Conservation (phyloP, 2,113 vertebrate genomes). For the Amphiprion ocellaris region DNA sequence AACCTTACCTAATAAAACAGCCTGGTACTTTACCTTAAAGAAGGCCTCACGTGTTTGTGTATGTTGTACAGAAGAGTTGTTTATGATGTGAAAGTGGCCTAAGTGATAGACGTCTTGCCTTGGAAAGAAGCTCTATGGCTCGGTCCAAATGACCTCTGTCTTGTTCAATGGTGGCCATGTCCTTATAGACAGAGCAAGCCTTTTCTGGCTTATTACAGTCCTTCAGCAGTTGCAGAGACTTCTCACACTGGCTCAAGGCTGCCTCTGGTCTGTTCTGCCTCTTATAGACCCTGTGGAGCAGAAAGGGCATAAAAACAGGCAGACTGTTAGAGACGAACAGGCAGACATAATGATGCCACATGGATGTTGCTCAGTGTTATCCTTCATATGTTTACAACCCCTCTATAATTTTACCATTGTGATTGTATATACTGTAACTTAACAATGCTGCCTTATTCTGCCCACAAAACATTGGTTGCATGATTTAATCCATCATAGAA, state of each 20-base stretch:
- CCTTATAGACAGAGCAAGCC: constrained; percentile 75
- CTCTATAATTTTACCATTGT: not conserved
- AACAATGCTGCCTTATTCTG: not conserved
- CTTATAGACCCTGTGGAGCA: constrained; percentile 68
- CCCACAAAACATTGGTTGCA: not conserved
- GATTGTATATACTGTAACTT: not conserved
- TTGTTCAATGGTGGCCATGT: constrained; percentile 82
- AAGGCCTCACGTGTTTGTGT: not conserved
- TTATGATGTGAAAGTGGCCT: not conserved
- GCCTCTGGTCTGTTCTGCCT: constrained; percentile 59
- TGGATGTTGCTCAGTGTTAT: not conserved
- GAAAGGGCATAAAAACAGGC: constrained; percentile 17
- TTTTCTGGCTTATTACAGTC: constrained; percentile 50
- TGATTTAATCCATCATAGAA: too few species aligned
- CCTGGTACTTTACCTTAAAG: not conserved
- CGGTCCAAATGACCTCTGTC: constrained; percentile 63
- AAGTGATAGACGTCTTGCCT: constrained; percentile 66
- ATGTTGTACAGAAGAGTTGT: constrained; percentile 12
- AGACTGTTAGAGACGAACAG: not conserved
- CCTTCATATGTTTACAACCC: not conserved
- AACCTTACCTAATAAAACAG: constrained; percentile 31
- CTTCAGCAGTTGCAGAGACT: constrained; percentile 67
- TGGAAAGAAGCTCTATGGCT: constrained; percentile 76
- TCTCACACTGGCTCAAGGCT: constrained; percentile 76
- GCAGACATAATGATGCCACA: not conserved